Base-by-base conservation (phyloP, 2,113 vertebrate species). In the Elaphurus davidianus region DNA sequence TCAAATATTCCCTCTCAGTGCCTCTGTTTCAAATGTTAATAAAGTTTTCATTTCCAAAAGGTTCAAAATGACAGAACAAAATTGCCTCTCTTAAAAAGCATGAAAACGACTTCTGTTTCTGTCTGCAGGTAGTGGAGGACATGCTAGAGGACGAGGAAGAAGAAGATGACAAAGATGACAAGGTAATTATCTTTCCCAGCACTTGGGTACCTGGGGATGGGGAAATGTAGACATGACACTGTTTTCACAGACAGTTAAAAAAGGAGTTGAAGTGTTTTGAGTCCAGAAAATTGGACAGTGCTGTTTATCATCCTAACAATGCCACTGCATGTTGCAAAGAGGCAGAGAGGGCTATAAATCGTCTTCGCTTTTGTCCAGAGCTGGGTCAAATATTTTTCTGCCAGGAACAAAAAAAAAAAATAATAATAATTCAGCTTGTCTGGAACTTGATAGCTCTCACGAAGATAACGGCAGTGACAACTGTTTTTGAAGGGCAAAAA, bases 101-200 rank as follows among this genome's bases (percentile, higher is more conserved):
- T 96, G 98, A 98, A 98, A 98, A 98, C 92, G 97, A 98, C 98
- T 99, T 98, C 97, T 99, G 98, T 99, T 99, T 99, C 98, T 99
- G 98, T 99, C 99, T 99, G 99, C 99, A 99, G 99, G 99, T 99
- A 96, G 99, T 99, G 99, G 99, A 99, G 99, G 99, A 99, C 99
- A 99, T 99, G 98, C 98, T 99, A 98, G 99, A 99, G 99, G 99
- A 99, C 96, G 99, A 99, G 98, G 99, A 99, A 97, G 99, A 99
- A 99, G 99, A 99, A 97, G 99, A 99, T 99, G 99, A 99, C 99
- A 99, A 99, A 99, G 99, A 99, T 99, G 99, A 99, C 99, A 99
- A 99, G 99, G 99, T 99, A 99, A 99, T 99, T 99, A 99, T 99
- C 99, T 99, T 99, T 99, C 98, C 98, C 99, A 98, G 98, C 98